Percentiles rank a stretch among this genome's conserved stretches.
phyloP scores from a whole-genome alignment of 2,113 vertebrate genomes.

The Platichthys stellatus region DNA sequence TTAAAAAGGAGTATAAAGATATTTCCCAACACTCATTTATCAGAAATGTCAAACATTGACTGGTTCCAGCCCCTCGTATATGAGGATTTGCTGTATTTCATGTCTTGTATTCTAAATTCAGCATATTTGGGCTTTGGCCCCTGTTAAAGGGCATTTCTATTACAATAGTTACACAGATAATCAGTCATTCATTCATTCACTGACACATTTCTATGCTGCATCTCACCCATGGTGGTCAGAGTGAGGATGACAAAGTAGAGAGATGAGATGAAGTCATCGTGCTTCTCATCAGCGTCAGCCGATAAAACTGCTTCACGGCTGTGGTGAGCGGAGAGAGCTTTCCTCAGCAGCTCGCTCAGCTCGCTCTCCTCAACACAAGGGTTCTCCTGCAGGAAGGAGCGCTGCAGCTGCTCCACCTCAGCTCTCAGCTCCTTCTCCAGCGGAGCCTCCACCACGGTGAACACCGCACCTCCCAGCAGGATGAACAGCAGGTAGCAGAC shows the following conservation, averaged over 20 bases:
- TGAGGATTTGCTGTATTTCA: too few relatives aligned
- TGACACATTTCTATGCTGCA: too few relatives aligned
- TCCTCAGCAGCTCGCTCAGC: slow-evolving; percentile 73
- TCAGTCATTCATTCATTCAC: too few relatives aligned
- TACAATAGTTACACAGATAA: too few relatives aligned
- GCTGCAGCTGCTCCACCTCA: slow-evolving; percentile 62
- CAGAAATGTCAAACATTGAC: too few relatives aligned
- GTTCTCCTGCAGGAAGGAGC: slow-evolving; percentile 70
- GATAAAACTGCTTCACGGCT: slow-evolving; percentile 55
- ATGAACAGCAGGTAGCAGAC: slow-evolving; percentile 73
- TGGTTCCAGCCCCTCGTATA: too few relatives aligned
- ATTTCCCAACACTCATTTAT: too few relatives aligned
- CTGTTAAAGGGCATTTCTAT: too few relatives aligned
- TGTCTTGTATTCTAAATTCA: too few relatives aligned
- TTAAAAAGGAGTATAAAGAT: too few relatives aligned
- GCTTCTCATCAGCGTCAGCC: slow-evolving; percentile 50
- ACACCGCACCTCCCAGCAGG: slow-evolving; percentile 71
- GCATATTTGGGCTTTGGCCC: too few relatives aligned
- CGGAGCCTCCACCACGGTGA: slow-evolving; percentile 77
- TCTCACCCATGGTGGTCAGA: slow-evolving; percentile 84
- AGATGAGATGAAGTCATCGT: slow-evolving; percentile 82
- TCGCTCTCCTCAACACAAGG: slow-evolving; percentile 69
- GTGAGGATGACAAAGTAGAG: slow-evolving; percentile 83
- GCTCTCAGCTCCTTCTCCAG: slow-evolving; percentile 66
- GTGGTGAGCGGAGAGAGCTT: slow-evolving; percentile 53